Conservation (phyloP, 1,140 invertebrate species). For the Portunus trituberculatus region DNA sequence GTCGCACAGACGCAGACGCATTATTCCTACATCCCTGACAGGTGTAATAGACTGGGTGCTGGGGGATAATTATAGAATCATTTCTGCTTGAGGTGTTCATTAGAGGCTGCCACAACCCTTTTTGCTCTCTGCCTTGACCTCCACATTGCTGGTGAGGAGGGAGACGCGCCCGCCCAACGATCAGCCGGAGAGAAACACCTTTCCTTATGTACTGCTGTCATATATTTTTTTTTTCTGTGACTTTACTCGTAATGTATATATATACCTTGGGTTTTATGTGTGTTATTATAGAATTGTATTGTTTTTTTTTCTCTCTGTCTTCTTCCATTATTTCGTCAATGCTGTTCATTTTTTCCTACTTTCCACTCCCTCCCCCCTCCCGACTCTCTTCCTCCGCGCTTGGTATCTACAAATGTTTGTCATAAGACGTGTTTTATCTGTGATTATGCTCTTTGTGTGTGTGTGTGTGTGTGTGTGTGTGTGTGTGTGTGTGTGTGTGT, state of each 20-base stretch:
- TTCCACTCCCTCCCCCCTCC: too few species aligned
- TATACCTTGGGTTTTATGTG: not conserved
- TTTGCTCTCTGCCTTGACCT: not conserved
- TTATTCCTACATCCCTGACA: not conserved
- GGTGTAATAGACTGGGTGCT: not conserved
- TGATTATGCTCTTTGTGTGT: not conserved
- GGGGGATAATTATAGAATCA: not conserved
- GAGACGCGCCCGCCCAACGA: not conserved
- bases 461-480: too few species aligned
- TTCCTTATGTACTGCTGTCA: not conserved
- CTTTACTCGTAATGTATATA: not conserved
- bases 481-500: too few species aligned
- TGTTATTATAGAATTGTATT: not conserved
- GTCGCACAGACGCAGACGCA: not conserved
- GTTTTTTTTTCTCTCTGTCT: not conserved
- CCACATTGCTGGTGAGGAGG: not conserved
- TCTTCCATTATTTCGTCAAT: not conserved
- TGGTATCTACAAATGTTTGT: too few species aligned
- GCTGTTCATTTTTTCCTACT: too few species aligned
- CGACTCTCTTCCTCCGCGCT: too few species aligned
- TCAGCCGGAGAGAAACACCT: not conserved
- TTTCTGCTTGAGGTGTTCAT: constrained; percentile 12
- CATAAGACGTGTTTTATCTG: not conserved
- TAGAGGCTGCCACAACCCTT: constrained; percentile 18
- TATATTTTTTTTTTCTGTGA: not conserved